Conservation (phyloP, 2,113 vertebrate species). For the Sceloporus undulatus region DNA sequence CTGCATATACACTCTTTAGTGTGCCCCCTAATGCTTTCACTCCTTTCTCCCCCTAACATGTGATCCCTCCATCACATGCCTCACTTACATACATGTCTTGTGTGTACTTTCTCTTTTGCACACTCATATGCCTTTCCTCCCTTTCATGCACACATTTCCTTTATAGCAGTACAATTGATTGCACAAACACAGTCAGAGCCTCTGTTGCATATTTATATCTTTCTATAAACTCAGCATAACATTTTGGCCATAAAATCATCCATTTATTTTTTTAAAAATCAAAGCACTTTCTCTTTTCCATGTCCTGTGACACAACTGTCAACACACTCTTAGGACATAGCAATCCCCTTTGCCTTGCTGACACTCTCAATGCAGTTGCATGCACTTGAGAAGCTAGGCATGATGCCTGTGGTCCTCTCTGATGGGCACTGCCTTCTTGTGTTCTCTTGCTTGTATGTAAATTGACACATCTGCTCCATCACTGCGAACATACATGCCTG, state of each 20-base stretch:
- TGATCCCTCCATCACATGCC: slow-evolving; percentile 51
- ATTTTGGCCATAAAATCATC: neutral
- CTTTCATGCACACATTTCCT: slow-evolving; percentile 39
- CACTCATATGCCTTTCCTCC: slow-evolving; percentile 1
- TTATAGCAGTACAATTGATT: slow-evolving; percentile 8
- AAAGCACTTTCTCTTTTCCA: slow-evolving; percentile 44
- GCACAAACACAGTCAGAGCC: neutral
- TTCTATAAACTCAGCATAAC: neutral
- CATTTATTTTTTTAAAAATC: slow-evolving; percentile 14
- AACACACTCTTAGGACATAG: slow-evolving; percentile 25
- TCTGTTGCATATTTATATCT: neutral
- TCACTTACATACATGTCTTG: slow-evolving; percentile 9
- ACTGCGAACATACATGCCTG: slow-evolving; percentile 1
- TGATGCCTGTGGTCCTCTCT: neutral
- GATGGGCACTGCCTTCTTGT: neutral
- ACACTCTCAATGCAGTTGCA: slow-evolving; percentile 35
- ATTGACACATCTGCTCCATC: slow-evolving; percentile 17
- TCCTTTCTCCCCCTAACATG: slow-evolving; percentile 45
- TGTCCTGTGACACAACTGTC: slow-evolving; percentile 21
- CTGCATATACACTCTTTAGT: slow-evolving; percentile 48
- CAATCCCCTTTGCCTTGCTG: neutral
- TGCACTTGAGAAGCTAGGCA: neutral
- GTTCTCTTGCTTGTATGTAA: slow-evolving; percentile 9
- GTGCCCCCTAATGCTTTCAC: slow-evolving; percentile 21
- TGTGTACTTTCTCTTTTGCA: neutral